Conservation (phyloP, 2,888 invertebrate species). For the Amitus sp. region DNA sequence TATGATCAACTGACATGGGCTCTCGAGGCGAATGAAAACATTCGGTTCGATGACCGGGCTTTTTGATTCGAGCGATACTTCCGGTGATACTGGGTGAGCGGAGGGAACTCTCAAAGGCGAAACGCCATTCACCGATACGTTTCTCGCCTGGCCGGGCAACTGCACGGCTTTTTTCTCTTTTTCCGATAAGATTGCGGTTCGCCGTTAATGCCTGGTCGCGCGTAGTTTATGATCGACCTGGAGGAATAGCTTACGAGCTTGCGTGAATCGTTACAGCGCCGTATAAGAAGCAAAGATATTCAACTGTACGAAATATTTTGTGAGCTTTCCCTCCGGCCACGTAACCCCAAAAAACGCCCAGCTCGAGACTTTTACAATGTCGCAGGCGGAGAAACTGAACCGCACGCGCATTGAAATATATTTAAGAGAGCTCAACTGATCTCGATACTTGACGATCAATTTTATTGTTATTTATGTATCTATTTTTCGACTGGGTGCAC, state of each 20-base stretch:
- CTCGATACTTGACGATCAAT: background rate
- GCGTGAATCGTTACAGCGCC: background rate
- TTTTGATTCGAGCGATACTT: background rate
- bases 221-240: background rate
- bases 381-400: background rate
- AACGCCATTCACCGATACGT: slow-evolving; percentile 6
- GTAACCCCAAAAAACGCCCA: background rate
- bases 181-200: slow-evolving; percentile 1
- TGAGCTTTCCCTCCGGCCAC: background rate
- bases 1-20: background rate
- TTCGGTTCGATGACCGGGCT: slow-evolving; percentile 5
- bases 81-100: slow-evolving; percentile 3
- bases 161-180: background rate
- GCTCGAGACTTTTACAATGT: background rate
- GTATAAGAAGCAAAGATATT: background rate
- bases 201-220: slow-evolving; percentile 1
- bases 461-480: background rate
- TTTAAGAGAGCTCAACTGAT: background rate
- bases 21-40: slow-evolving; percentile 3
- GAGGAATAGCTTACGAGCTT: background rate
- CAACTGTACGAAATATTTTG: background rate
- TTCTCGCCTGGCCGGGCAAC: slow-evolving; percentile 1
- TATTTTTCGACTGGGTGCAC: background rate
- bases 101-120: slow-evolving; percentile 3
- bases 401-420: background rate